Base-by-base conservation (phyloP, 2,797 vertebrate genomes). In the Eupleurogrammus muticus region DNA sequence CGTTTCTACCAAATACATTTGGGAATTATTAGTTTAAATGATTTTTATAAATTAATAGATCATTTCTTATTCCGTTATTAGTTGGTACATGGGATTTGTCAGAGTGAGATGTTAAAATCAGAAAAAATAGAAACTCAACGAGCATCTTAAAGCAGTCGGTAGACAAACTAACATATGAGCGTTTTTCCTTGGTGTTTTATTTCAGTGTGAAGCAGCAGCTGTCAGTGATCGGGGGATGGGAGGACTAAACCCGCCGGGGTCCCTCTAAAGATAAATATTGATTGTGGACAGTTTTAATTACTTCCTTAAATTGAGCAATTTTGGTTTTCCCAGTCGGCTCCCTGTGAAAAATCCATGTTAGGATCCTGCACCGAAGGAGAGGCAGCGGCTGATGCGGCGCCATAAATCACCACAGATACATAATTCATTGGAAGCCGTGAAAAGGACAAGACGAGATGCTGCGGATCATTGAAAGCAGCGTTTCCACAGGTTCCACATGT, bases 241-340 rank as follows among this genome's bases (percentile, higher is more conserved):
- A 63, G 80, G 81, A 50, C 89, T 75, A 83, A 92, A 86, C 83
- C 89, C 89, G 79, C 85, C 80, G 83, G 86, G 85, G 73, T 86
- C 84, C 73, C 75, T 78, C 86, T 91, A 83, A 90, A 89, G 91
- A 92, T 90, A 94, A 92, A 93, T 94, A 94, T 94, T 94, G 94
- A 94, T 94, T 92, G 90, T 72, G 79, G 90, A 93, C 89, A 90
- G 89, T 94, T 94, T 94, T 94, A 94, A 94, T 94, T 94, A 94
- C 93, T 94, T 94, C 92, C 89, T 90, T 94, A 94, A 94, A 94
- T 93, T 94, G 92, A 93, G 90, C 93, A 93, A 94, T 94, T 94
- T 94, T 91, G 92, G 90, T 94, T 94, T 93, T 93, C 94, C 90
- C 91, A 83, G 83, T 89, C 87, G 90, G 90, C 79, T 85, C 76